Conservation (phyloP, 2,113 vertebrate genomes). For the Lontra canadensis region DNA sequence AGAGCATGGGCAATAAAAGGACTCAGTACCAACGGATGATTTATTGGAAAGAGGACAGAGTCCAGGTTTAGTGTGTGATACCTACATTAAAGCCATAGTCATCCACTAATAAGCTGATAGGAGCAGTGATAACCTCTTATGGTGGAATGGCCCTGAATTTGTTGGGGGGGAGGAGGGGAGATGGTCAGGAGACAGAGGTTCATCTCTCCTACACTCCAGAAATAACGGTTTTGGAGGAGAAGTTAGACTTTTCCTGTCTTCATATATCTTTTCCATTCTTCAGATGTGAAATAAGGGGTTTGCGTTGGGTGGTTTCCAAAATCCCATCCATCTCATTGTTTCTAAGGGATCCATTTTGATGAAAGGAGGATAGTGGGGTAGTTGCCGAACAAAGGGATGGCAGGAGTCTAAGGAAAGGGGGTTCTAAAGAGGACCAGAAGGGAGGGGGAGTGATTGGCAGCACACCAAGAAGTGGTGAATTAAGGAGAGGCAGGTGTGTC, state of each 20-base stretch:
- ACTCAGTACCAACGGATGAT: not conserved
- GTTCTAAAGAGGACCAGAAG: not conserved
- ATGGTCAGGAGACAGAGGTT: not conserved
- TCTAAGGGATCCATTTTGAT: not conserved
- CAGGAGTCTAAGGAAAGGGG: not conserved
- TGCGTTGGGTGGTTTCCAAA: not conserved
- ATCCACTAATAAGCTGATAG: no score
- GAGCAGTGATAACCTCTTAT: not conserved
- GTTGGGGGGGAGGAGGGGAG: not conserved
- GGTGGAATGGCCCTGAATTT: not conserved
- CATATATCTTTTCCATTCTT: not conserved
- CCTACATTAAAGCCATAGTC: not conserved
- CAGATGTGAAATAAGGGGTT: not conserved
- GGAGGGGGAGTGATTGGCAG: not conserved
- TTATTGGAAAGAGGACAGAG: not conserved
- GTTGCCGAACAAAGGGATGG: not conserved
- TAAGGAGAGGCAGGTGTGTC: no score
- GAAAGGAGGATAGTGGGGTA: not conserved
- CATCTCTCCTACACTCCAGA: not conserved
- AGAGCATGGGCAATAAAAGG: not conserved
- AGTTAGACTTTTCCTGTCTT: not conserved
- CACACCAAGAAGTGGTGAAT: not conserved
- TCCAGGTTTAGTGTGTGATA: not conserved
- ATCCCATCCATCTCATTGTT: not conserved
- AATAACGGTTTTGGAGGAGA: not conserved